These are phyloP conservation scores for Scelioninae gen. 2 DNA, from an alignment of 2,888 invertebrate genomes.

Conservation along the genomic window DNA sequence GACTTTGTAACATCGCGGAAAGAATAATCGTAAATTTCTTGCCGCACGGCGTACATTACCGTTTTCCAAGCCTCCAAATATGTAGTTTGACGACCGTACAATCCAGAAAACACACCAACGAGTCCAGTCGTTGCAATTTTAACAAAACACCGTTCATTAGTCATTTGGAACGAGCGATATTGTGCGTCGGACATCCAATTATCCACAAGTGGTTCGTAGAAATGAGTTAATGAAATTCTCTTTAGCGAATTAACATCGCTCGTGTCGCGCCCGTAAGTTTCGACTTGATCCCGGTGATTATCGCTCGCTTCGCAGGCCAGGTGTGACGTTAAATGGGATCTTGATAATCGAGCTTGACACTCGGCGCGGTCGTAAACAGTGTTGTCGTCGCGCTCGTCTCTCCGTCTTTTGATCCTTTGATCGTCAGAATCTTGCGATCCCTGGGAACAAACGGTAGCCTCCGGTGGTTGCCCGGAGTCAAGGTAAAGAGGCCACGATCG, in stretches of 20 bases:
- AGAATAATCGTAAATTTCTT: constrained; percentile 32
- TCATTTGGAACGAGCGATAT: constrained; percentile 60
- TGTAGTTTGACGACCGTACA: too few species aligned
- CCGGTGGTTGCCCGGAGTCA: constrained; percentile 64
- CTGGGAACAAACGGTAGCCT: constrained; percentile 64
- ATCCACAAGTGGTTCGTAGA: constrained; percentile 62
- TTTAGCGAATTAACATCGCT: constrained; percentile 62
- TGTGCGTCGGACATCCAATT: constrained; percentile 61
- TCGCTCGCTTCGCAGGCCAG: constrained; percentile 61
- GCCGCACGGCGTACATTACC: too few species aligned
- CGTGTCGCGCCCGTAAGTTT: constrained; percentile 62
- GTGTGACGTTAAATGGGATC: constrained; percentile 62
- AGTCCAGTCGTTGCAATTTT: constrained; percentile 55
- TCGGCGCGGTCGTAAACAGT: constrained; percentile 62
- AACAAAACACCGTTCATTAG: constrained; percentile 59
- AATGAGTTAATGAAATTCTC: constrained; percentile 62
- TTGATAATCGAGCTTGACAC: constrained; percentile 63
- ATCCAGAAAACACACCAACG: constrained; percentile 46
- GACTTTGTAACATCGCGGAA: constrained; percentile 30
- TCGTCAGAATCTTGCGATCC: constrained; percentile 67
- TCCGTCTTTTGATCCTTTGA: constrained; percentile 65
- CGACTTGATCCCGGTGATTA: constrained; percentile 62
- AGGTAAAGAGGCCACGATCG: constrained; percentile 70
- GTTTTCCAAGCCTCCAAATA: too few species aligned
- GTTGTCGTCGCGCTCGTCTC: constrained; percentile 62